A percentile compares a stretch with the other conserved stretches of the same genome.
These are phyloP conservation scores for Hirtodrosophila confusa DNA, from an alignment of 2,888 invertebrate species.

Conservation along the genomic window DNA sequence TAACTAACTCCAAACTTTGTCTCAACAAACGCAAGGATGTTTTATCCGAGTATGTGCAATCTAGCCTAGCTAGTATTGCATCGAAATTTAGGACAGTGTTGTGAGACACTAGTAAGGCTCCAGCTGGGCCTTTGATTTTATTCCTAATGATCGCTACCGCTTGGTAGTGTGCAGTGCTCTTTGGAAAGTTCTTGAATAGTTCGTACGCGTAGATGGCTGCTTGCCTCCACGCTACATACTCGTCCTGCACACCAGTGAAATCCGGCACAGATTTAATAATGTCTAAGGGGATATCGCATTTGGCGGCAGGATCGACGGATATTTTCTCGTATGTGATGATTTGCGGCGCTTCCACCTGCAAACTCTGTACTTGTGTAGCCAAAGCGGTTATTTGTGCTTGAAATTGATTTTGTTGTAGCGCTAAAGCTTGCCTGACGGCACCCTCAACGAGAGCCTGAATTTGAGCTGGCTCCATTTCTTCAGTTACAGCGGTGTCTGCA, in stretches of 20 bases:
- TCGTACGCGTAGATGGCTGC: slow-evolving; percentile 22
- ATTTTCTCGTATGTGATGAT: slow-evolving; percentile 15
- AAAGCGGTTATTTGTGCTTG: slow-evolving; percentile 16
- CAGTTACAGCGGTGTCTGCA: too few relatives aligned
- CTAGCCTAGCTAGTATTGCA: slow-evolving; percentile 16
- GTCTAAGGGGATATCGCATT: slow-evolving; percentile 18
- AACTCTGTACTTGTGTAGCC: slow-evolving; percentile 5
- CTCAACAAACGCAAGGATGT: slow-evolving; percentile 14
- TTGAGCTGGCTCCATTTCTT: slow-evolving; percentile 5
- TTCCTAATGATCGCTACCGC: slow-evolving; percentile 21
- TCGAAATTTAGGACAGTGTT: slow-evolving; percentile 32
- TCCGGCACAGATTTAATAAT: slow-evolving; percentile 20
- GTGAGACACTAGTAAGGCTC: slow-evolving; percentile 18
- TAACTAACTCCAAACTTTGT: slow-evolving; percentile 10
- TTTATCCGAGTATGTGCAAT: slow-evolving; percentile 11
- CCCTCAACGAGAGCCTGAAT: slow-evolving; percentile 4
- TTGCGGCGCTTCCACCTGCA: slow-evolving; percentile 20
- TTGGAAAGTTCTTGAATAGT: slow-evolving; percentile 5
- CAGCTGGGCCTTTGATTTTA: slow-evolving; percentile 19
- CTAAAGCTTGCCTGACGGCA: slow-evolving; percentile 13
- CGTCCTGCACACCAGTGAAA: slow-evolving; percentile 12
- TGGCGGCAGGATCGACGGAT: slow-evolving; percentile 8
- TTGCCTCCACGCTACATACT: slow-evolving; percentile 25
- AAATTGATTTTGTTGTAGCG: slow-evolving; percentile 9
- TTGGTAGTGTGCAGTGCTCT: slow-evolving; percentile 9